Conservation (phyloP, 2,797 vertebrate species). For the Rhinichthys osculus region DNA sequence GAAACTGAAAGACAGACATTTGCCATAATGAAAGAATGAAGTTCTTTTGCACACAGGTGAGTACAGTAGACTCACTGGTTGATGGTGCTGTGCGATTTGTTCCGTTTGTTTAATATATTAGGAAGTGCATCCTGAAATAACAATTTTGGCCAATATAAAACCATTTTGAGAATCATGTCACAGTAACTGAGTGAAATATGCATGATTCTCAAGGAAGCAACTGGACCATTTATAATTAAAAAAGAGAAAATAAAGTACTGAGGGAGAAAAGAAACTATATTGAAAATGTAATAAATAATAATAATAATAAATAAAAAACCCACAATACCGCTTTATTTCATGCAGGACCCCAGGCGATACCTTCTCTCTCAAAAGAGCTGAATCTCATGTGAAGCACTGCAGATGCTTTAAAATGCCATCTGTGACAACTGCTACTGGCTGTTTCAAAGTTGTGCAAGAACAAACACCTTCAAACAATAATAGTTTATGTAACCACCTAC, state of each 20-base stretch:
- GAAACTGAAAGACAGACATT: background rate
- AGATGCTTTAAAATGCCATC: conserved; percentile 46
- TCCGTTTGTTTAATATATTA: background rate
- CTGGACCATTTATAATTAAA: background rate
- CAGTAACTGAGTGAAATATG: background rate
- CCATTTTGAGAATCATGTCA: background rate
- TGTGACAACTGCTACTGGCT: conserved; percentile 39
- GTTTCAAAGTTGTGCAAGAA: conserved; percentile 23
- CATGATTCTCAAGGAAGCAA: background rate
- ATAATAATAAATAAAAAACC: background rate
- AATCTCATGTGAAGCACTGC: conserved; percentile 1
- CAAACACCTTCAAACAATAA: conserved; percentile 46
- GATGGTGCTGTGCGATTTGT: too few species aligned
- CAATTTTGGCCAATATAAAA: background rate
- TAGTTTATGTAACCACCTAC: conserved; percentile 10
- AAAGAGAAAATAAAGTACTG: background rate
- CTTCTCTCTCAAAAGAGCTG: conserved; percentile 30
- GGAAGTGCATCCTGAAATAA: background rate
- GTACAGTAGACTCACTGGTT: too few species aligned
- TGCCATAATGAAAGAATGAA: background rate
- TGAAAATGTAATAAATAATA: background rate
- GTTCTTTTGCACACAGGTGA: background rate
- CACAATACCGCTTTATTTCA: background rate
- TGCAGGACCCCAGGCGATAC: conserved; percentile 7
- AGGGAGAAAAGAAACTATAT: background rate